Percentiles rank a stretch among this genome's conserved stretches.
Evolutionary conservation across 2,888 invertebrate species (phyloP).

Genomic region (Psococerastis gibbosa): DNA sequence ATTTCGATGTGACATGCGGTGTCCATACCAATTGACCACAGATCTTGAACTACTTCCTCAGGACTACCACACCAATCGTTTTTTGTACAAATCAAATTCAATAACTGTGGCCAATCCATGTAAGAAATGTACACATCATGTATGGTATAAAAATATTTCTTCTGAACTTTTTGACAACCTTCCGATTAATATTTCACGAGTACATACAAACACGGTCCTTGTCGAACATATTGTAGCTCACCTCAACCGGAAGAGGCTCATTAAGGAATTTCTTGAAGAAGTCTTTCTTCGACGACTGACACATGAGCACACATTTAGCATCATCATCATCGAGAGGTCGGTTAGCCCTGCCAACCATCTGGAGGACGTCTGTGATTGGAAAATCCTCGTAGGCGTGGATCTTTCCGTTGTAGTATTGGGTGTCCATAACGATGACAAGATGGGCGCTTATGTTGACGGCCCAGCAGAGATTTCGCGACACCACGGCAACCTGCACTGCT

Average conservation of each 20-base stretch:
- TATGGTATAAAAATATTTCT: too few relatives aligned
- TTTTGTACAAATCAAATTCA: too few relatives aligned
- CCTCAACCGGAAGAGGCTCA: slow-evolving; percentile 90
- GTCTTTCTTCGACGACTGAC: slow-evolving; percentile 93
- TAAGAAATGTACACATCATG: too few relatives aligned
- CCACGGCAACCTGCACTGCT: slow-evolving; percentile 83
- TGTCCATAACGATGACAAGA: slow-evolving; percentile 93
- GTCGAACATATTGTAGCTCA: too few relatives aligned
- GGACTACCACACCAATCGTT: too few relatives aligned
- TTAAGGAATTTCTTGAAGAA: slow-evolving; percentile 96
- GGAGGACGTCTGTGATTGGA: slow-evolving; percentile 88
- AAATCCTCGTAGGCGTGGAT: slow-evolving; percentile 68
- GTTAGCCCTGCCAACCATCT: slow-evolving; percentile 96
- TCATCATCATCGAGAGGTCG: slow-evolving; percentile 81
- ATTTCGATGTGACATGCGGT: too few relatives aligned
- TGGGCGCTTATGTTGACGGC: slow-evolving; percentile 77
- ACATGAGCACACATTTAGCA: slow-evolving; percentile 88
- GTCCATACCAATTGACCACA: too few relatives aligned
- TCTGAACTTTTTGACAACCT: too few relatives aligned
- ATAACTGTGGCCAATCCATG: too few relatives aligned
- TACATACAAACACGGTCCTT: too few relatives aligned
- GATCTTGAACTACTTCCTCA: too few relatives aligned
- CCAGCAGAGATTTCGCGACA: slow-evolving; percentile 84
- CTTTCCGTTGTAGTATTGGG: slow-evolving; percentile 77
- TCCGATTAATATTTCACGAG: too few relatives aligned